Percentiles rank a stretch among this genome's conserved stretches.
These are phyloP conservation scores for Teleogryllus oceanicus DNA, from an alignment of 2,888 invertebrate genomes.

Conservation along the genomic window DNA sequence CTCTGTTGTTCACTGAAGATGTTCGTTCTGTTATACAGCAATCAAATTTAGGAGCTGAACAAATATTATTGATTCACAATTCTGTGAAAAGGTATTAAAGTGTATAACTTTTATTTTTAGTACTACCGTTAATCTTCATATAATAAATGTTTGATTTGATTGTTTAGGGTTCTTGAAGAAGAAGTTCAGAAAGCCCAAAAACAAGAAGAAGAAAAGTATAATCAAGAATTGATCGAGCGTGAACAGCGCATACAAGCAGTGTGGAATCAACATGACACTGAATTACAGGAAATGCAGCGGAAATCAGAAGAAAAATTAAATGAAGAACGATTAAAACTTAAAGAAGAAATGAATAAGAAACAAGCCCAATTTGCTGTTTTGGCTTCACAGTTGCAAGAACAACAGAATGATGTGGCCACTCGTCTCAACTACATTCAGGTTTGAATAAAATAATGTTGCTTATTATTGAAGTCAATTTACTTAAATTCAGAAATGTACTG, in stretches of 20 bases:
- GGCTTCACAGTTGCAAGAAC: constrained; percentile 21
- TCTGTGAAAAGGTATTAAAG: constrained; percentile 25
- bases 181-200: constrained; percentile 27
- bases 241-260: constrained; percentile 29
- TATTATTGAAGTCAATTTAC: too few relatives aligned
- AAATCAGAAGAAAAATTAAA: constrained; percentile 27
- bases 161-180: constrained; percentile 24
- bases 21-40: constrained; percentile 23
- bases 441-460: background rate
- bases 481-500: too few relatives aligned
- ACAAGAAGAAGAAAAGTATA: constrained; percentile 30
- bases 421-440: constrained; percentile 23
- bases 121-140: background rate
- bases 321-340: constrained; percentile 23
- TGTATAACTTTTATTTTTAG: background rate
- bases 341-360: constrained; percentile 25
- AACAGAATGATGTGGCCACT: background rate
- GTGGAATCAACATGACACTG: constrained; percentile 21
- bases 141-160: background rate
- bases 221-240: constrained; percentile 23
- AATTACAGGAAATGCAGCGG: constrained; percentile 5
- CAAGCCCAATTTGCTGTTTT: constrained; percentile 11
- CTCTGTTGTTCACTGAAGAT: constrained; percentile 22
- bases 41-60: constrained; percentile 27
- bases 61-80: constrained; percentile 27